phyloP scores from a whole-genome alignment of 2,888 invertebrate species.

The Eupithecia inturbata region DNA sequence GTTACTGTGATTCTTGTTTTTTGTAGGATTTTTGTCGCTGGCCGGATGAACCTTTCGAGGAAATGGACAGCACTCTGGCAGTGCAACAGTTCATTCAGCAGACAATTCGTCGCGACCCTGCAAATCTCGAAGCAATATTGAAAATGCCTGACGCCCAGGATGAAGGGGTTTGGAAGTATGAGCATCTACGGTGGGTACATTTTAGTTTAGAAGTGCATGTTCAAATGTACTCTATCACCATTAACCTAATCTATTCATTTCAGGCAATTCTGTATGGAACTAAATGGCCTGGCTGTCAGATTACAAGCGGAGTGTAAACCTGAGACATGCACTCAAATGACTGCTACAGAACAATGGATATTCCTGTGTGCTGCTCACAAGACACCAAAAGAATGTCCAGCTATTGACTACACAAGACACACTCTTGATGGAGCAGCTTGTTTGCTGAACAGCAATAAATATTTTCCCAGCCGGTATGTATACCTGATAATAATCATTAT shows the following conservation, averaged over 20 bases:
- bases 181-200: constrained; percentile 90
- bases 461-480: constrained; percentile 98
- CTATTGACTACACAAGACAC: constrained; percentile 99
- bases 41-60: constrained; percentile 99
- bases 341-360: constrained; percentile 99
- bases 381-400: constrained; percentile 99
- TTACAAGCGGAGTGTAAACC: constrained; percentile 98
- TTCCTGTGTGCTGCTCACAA: constrained; percentile 99
- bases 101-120: constrained; percentile 95
- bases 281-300: constrained; percentile 98
- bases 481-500: not conserved
- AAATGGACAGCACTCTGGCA: constrained; percentile 99
- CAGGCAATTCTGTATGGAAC: constrained; percentile 99
- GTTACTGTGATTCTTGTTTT: constrained; percentile 44
- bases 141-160: constrained; percentile 99
- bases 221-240: not conserved
- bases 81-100: constrained; percentile 99
- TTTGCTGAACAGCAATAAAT: constrained; percentile 99
- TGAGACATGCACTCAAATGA: constrained; percentile 99
- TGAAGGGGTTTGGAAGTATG: constrained; percentile 99
- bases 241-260: constrained; percentile 44
- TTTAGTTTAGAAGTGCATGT: not conserved
- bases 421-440: constrained; percentile 99
- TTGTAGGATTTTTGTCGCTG: constrained; percentile 96
- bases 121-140: constrained; percentile 96